Conservation (phyloP, 2,113 vertebrate genomes). For the Corythaixoides concolor region DNA sequence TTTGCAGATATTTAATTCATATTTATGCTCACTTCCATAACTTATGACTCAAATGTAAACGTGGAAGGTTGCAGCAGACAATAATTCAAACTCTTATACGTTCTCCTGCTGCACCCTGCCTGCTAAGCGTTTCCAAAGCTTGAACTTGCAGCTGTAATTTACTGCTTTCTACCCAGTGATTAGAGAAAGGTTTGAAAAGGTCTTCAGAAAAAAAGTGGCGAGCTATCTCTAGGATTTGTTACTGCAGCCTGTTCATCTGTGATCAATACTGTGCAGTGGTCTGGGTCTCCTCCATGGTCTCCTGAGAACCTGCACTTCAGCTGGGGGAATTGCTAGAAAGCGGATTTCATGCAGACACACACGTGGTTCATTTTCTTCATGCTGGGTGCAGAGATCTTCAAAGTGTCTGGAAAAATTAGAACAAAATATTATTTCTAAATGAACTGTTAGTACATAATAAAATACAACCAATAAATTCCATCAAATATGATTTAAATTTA, state of each 20-base stretch:
- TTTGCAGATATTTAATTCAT: constrained; percentile 77
- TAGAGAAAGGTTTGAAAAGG: constrained; percentile 75
- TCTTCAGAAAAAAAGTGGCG: constrained; percentile 59
- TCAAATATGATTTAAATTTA: neutral
- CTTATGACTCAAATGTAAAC: constrained; percentile 66
- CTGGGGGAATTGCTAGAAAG: neutral
- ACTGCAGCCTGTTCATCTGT: constrained; percentile 36
- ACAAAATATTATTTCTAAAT: neutral
- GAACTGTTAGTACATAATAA: neutral
- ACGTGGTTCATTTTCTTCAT: neutral
- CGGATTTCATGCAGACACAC: neutral
- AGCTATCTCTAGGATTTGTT: constrained; percentile 67
- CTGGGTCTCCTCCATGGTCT: constrained; percentile 41
- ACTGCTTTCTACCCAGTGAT: constrained; percentile 64
- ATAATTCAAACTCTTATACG: constrained; percentile 60
- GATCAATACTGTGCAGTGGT: constrained; percentile 55
- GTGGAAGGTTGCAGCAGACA: constrained; percentile 37
- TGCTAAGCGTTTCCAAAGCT: constrained; percentile 63
- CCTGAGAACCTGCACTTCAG: constrained; percentile 19
- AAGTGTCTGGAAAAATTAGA: neutral
- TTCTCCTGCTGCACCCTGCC: constrained; percentile 37
- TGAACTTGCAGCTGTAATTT: constrained; percentile 66
- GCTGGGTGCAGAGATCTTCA: neutral
- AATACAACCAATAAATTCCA: neutral
- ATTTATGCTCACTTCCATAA: constrained; percentile 72